Percentiles rank a stretch among this genome's conserved stretches.
Evolutionary conservation across 2,888 invertebrate species (phyloP).

Genomic region (Osedax fenrisi): DNA sequence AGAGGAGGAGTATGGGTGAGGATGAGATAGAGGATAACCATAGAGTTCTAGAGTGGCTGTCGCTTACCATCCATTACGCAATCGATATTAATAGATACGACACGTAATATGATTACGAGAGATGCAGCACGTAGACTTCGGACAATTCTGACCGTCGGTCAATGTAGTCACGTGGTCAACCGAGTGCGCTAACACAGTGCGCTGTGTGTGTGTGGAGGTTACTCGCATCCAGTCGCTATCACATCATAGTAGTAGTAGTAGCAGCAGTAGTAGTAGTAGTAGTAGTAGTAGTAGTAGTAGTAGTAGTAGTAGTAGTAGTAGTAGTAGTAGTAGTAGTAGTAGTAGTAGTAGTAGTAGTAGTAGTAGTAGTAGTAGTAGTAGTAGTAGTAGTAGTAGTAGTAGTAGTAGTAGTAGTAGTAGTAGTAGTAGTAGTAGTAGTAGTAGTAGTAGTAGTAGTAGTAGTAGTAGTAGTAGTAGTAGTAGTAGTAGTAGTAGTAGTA

Average conservation of each 20-base stretch:
- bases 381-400: not conserved
- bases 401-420: not conserved
- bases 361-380: not conserved
- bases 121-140: too few species aligned
- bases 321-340: not conserved
- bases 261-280: not conserved
- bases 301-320: constrained; percentile 5
- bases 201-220: too few species aligned
- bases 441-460: not conserved
- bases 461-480: not conserved
- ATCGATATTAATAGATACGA: too few species aligned
- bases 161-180: too few species aligned
- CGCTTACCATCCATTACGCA: too few species aligned
- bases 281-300: not conserved
- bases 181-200: too few species aligned
- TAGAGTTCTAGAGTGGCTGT: too few species aligned
- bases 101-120: too few species aligned
- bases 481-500: constrained; percentile 9
- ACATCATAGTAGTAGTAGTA: not conserved
- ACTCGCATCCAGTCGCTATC: not conserved
- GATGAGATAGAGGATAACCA: too few species aligned
- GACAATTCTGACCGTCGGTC: too few species aligned
- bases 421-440: not conserved
- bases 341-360: not conserved
- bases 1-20: too few species aligned